Percentiles rank a stretch among this genome's conserved stretches.
Conservation (phyloP, 2,888 invertebrate species). For the Actias luna region DNA sequence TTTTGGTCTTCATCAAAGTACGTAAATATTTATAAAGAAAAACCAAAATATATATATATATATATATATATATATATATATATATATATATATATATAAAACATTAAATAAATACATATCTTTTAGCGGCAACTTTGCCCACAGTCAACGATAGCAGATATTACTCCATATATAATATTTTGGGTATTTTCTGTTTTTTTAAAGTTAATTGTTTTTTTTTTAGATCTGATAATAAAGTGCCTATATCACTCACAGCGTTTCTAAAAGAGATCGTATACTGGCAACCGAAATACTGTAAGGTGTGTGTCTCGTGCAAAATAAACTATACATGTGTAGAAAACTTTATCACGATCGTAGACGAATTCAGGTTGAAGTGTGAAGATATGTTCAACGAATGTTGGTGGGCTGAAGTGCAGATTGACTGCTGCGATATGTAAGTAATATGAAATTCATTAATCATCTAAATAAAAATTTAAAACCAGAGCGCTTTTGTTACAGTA, state of each 20-base stretch:
- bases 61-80: too few species aligned
- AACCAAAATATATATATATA: too few species aligned
- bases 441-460: not conserved
- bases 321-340: slow-evolving; percentile 53
- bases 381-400: slow-evolving; percentile 61
- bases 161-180: too few species aligned
- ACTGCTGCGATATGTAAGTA: slow-evolving; percentile 62
- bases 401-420: slow-evolving; percentile 55
- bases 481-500: too few species aligned
- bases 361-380: slow-evolving; percentile 53
- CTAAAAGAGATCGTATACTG: slow-evolving; percentile 60
- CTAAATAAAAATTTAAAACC: not conserved
- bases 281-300: slow-evolving; percentile 57
- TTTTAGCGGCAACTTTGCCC: too few species aligned
- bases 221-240: slow-evolving; percentile 45
- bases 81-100: too few species aligned
- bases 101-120: too few species aligned
- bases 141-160: too few species aligned
- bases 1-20: too few species aligned
- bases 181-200: too few species aligned
- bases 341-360: slow-evolving; percentile 39
- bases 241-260: slow-evolving; percentile 41
- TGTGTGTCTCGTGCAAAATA: slow-evolving; percentile 51
- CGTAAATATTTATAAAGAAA: too few species aligned
- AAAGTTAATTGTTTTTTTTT: too few species aligned